Percentiles rank a stretch among this genome's conserved stretches.
These are phyloP conservation scores for Seira musarum DNA, from an alignment of 2,888 invertebrate species.

Conservation along the genomic window DNA sequence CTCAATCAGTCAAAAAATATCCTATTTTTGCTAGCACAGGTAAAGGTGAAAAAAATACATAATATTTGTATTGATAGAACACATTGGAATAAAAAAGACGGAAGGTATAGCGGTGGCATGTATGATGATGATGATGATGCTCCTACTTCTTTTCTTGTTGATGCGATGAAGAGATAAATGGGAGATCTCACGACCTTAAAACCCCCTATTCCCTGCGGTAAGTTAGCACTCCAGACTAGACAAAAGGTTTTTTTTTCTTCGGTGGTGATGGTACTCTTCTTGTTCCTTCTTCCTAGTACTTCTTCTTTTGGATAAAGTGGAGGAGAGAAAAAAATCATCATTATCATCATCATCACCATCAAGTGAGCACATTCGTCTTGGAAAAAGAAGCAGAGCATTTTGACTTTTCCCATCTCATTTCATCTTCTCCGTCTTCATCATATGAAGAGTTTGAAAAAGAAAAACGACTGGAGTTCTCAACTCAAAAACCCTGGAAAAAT, in stretches of 20 bases:
- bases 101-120: no score
- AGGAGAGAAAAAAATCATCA: no score
- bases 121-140: no score
- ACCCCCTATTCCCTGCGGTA: constrained; percentile 60
- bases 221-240: constrained; percentile 50
- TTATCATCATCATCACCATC: constrained; percentile 27
- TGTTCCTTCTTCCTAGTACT: constrained; percentile 36
- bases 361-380: not conserved
- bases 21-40: not conserved
- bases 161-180: constrained; percentile 60
- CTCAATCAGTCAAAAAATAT: constrained; percentile 54
- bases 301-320: no score
- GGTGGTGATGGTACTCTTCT: constrained; percentile 37
- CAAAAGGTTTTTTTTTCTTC: constrained; percentile 32
- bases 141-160: constrained; percentile 32
- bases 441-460: constrained; percentile 26
- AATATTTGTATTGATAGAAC: no score
- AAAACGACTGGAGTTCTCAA: constrained; percentile 33
- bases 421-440: constrained; percentile 33
- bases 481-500: constrained; percentile 17
- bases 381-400: constrained; percentile 39
- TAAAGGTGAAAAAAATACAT: no score
- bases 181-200: constrained; percentile 60
- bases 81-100: no score
- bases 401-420: constrained; percentile 39